phyloP scores from a whole-genome alignment of 1,140 invertebrate genomes.

The Caenorhabditis remanei region DNA sequence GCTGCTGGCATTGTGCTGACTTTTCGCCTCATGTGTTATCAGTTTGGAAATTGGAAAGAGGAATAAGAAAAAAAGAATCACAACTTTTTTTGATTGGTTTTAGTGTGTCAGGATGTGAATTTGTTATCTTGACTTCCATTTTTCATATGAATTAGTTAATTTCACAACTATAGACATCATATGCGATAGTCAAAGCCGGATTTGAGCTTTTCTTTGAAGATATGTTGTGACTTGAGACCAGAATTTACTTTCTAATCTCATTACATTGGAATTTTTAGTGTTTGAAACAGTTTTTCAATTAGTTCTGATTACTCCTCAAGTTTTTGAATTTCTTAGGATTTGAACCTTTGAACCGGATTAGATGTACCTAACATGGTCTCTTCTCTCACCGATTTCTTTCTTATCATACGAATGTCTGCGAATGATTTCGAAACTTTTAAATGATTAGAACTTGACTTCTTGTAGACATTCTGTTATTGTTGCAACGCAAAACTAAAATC shows the following conservation, averaged over 20 bases:
- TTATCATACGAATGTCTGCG: not conserved
- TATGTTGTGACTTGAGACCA: no score
- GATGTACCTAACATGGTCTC: not conserved
- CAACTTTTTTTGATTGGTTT: constrained; percentile 30
- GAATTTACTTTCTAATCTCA: no score
- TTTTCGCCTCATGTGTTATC: not conserved
- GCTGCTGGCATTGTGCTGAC: constrained; percentile 14
- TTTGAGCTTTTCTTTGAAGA: no score
- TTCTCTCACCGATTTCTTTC: not conserved
- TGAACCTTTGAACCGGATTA: constrained; percentile 12
- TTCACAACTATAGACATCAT: no score
- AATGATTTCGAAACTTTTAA: constrained; percentile 18
- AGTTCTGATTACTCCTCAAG: not conserved
- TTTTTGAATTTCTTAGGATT: not conserved
- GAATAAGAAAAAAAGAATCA: not conserved
- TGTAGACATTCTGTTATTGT: no score
- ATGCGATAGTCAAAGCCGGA: no score
- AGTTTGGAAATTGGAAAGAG: constrained; percentile 2
- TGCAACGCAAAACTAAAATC: no score
- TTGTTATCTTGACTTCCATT: not conserved
- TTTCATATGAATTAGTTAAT: not conserved
- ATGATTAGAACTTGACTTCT: not conserved
- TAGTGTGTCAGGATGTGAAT: not conserved
- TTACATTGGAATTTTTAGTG: not conserved
- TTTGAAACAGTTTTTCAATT: not conserved